Evolutionary conservation across 2,797 vertebrate species (phyloP).

Genomic region (Toxotes lorentzi): DNA sequence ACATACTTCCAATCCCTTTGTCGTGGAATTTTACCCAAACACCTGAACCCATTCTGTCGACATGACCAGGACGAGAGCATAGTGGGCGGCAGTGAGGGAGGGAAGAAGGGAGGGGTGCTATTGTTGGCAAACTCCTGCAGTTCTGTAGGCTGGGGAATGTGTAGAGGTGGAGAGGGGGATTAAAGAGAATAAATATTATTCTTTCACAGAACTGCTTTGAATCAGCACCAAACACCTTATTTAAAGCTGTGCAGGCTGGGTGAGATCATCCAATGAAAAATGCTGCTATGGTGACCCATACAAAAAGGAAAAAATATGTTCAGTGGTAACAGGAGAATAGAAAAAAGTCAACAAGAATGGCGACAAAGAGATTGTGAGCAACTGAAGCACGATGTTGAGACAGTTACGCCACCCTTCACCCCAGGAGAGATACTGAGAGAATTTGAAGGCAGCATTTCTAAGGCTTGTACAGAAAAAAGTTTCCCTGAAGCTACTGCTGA

Average conservation of each 20-base stretch:
- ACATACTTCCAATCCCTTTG: constrained; percentile 11
- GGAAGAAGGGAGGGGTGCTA: constrained; percentile 67
- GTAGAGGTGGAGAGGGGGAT: constrained; percentile 69
- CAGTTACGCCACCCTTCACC: neutral
- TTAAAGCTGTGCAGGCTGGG: constrained; percentile 49
- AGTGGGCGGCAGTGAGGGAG: constrained; percentile 39
- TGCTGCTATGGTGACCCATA: constrained; percentile 29
- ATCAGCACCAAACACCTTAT: constrained; percentile 54
- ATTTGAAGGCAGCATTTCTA: neutral
- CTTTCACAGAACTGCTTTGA: constrained; percentile 66
- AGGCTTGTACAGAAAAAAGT: neutral
- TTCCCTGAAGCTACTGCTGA: neutral
- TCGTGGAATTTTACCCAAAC: constrained; percentile 40
- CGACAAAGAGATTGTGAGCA: neutral
- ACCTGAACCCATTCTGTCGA: constrained; percentile 59
- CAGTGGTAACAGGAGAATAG: constrained; percentile 19
- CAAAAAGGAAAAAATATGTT: constrained; percentile 31
- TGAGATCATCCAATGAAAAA: constrained; percentile 71
- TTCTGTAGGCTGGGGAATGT: constrained; percentile 68
- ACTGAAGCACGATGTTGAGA: neutral
- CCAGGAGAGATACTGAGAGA: neutral
- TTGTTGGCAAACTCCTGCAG: constrained; percentile 71
- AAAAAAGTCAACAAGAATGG: constrained; percentile 10
- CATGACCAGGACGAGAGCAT: constrained; percentile 18
- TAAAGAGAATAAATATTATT: constrained; percentile 80